Evolutionary conservation across 2,797 vertebrate genomes (phyloP), one percentile per base, ranked within the genome.

Genomic region (Carapus acus): DNA sequence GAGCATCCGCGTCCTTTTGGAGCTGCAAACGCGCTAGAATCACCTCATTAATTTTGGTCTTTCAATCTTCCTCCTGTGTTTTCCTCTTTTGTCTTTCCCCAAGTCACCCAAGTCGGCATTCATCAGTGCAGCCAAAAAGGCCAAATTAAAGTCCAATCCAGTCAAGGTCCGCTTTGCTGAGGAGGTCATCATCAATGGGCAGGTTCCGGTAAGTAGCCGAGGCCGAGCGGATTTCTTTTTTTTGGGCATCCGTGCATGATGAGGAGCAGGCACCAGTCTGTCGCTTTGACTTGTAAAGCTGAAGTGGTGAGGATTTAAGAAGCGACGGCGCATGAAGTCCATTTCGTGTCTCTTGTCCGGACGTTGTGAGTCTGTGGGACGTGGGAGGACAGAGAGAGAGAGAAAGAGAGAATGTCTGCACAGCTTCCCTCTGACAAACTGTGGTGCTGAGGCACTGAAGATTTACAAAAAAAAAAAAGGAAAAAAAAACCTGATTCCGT

Each of bases 81-180:
- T 18, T 36, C 21, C 57, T 34, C 34, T 43, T 37, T 11, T 58
- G 9, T 27, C 24, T n/a, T 49, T 54, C 22, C 23, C 19, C 68
- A 83, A 98, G 96, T 98, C 94, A 71, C 96, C 96, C 62, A 98
- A 98, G 85, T 99, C 96, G 49, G 96, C 96, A 74, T 98, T 98
- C 89, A 98, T 99, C 86, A 98, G 96, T 68, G 94, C 96, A 84
- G 96, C 96, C 75, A 99, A 97, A 86, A 97, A 97, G 84, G 96
- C 94, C 80, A 93, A 95, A 84, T 92, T 98, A 90, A 98, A 94
- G 89, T 98, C 94, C 54, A 98, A 98, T 82, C 96, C 96, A 13
- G 96, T 97, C 58, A 98, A 98, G 88, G 96, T 99, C 58, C 91
- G 96, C 68, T 99, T 99, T 57, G 94, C 96, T 0, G 96, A 98